Percentiles rank a stretch among this genome's conserved stretches.
phyloP scores from a whole-genome alignment of 2,888 invertebrate species.

The Exephanes ischioxanthus region DNA sequence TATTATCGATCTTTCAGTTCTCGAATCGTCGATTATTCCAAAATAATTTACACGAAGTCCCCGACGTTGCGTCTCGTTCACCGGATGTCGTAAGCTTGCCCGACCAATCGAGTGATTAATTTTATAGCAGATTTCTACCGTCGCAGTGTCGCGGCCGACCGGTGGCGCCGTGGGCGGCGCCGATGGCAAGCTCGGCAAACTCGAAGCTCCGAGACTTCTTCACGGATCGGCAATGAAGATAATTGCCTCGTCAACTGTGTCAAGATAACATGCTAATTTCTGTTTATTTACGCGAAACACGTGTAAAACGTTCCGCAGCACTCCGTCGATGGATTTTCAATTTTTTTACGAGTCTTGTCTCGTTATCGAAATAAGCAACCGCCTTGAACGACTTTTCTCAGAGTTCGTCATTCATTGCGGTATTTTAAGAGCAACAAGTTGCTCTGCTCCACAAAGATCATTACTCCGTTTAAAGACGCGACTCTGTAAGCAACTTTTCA shows the following conservation, averaged over 20 bases:
- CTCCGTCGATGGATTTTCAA: neutral
- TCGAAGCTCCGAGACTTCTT: neutral
- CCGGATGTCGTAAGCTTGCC: neutral
- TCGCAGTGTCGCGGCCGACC: neutral
- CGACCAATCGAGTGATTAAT: neutral
- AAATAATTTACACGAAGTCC: neutral
- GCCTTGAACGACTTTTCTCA: neutral
- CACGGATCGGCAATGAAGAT: conserved; percentile 11
- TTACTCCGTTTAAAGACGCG: no score
- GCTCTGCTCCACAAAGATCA: no score
- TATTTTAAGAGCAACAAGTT: neutral
- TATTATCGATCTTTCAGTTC: neutral
- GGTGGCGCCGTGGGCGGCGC: conserved; percentile 16
- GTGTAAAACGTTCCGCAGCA: neutral
- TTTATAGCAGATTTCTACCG: neutral
- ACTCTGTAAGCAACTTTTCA: no score
- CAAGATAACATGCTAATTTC: neutral
- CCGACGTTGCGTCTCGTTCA: neutral
- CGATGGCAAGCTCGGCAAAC: neutral
- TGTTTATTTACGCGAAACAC: neutral
- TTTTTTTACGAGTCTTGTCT: neutral
- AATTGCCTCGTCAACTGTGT: conserved; percentile 11
- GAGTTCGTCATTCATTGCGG: neutral
- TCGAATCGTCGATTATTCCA: neutral
- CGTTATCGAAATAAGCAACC: neutral